Conservation (phyloP, 2,888 invertebrate species). For the Gibbula magus region DNA sequence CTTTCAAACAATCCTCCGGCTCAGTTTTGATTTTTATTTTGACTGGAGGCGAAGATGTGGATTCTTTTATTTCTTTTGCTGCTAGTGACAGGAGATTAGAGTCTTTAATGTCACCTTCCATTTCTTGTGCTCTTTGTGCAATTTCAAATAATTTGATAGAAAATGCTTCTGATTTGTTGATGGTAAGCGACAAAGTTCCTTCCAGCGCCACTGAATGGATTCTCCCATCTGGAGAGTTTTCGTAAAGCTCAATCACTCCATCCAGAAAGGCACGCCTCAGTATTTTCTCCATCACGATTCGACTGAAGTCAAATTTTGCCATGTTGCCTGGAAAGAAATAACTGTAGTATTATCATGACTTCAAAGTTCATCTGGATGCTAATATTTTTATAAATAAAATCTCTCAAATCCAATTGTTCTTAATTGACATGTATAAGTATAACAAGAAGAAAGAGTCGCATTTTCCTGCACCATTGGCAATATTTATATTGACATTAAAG, state of each 20-base stretch:
- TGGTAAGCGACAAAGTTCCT: constrained; percentile 43
- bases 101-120: neutral
- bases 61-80: neutral
- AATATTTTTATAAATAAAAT: too few species aligned
- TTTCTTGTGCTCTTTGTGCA: constrained; percentile 45
- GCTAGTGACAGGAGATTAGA: neutral
- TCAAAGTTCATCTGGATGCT: too few species aligned
- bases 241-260: constrained; percentile 47
- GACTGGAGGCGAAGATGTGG: neutral
- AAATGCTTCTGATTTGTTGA: constrained; percentile 43
- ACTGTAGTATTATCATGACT: too few species aligned
- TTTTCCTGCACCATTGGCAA: too few species aligned
- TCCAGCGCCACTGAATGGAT: constrained; percentile 45
- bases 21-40: constrained; percentile 21
- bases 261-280: constrained; percentile 46
- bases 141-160: constrained; percentile 43
- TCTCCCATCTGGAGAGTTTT: constrained; percentile 33
- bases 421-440: too few species aligned
- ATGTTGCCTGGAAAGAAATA: constrained; percentile 25
- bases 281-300: constrained; percentile 43
- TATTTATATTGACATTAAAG: too few species aligned
- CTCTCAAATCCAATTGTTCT: too few species aligned
- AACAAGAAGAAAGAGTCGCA: too few species aligned
- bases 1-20: neutral
- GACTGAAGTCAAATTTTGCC: constrained; percentile 45